Base-by-base conservation (phyloP, 2,888 invertebrate species). In the Penaeus monodon region DNA sequence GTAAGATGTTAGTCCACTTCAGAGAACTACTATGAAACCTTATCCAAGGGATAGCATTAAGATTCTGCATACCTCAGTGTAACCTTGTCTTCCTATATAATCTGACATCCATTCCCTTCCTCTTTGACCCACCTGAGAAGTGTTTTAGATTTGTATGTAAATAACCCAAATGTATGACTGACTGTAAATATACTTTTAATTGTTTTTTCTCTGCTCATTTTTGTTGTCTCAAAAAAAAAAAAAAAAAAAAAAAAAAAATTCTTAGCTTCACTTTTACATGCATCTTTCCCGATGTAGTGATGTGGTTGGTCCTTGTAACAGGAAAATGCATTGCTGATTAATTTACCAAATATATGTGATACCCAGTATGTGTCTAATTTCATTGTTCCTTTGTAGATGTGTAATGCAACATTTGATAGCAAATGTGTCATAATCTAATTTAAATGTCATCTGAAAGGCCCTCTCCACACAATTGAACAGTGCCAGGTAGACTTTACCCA, bases 341-440 rank as follows among this genome's bases (percentile, higher is more conserved):
- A 81, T 81, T 81, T 81, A 81, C 65, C 65, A 68, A 81, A 81
- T 81, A 81, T 65, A 81, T 81, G 81, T 81, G 65, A 81, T 81
- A 49, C 68, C 81, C 57, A 57, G 57, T 57, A 57, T 57, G 10
- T 20, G 12, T 57, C 3, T 57, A 57, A 57, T 57, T 57, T 57
- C 57, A 57, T 57, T 57, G 57, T 57, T 49, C 57, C 57, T 57
- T 57, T 57, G 57, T 57, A 57, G 57, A 57, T 57, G 10, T 49
- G 49, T 49, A 49, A 49, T 49, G 49, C 49, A 49, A 49, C 49
- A 49, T 10, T 49, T 49, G 14, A 6, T 49, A 14, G 12, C 4
- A 1, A 57, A 57, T 12, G 14, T 57, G 57, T 57, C 1, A 0
- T 57, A 57, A 17, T 57, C 0, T 0, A 4, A 57, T 17, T 57